Conservation (phyloP, 2,797 vertebrate species). For the Hirundo rustica region DNA sequence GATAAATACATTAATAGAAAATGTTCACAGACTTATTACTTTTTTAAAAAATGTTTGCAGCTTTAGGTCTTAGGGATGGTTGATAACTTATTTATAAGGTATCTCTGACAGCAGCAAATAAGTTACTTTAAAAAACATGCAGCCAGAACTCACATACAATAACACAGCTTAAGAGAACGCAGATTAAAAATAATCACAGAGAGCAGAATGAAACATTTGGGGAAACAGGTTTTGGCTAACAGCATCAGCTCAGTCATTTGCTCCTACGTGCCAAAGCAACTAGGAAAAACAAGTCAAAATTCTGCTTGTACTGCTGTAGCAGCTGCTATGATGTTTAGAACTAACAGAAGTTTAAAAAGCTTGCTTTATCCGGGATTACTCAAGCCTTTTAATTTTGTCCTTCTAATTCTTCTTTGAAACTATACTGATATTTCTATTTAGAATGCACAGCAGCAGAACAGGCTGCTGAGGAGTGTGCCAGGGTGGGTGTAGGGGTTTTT, state of each 20-base stretch:
- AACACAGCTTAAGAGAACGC: constrained; percentile 12
- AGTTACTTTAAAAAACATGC: not conserved
- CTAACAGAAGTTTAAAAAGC: not conserved
- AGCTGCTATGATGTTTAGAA: not conserved
- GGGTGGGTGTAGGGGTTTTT: not conserved
- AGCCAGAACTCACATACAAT: constrained; percentile 23
- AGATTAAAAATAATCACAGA: constrained; percentile 53
- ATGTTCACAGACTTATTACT: constrained; percentile 15
- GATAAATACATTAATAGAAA: constrained; percentile 43
- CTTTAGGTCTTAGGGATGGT: not conserved
- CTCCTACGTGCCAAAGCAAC: constrained; percentile 7
- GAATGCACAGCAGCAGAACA: not conserved
- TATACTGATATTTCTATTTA: not conserved
- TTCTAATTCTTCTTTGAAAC: not conserved
- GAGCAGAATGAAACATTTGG: constrained; percentile 25
- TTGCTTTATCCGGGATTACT: not conserved
- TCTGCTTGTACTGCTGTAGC: not conserved
- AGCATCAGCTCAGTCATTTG: constrained; percentile 23
- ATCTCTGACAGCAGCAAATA: constrained; percentile 27
- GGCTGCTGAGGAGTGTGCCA: not conserved
- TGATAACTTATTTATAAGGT: constrained; percentile 44
- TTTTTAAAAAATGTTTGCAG: not conserved
- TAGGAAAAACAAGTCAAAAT: constrained; percentile 9
- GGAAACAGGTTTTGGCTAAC: constrained; percentile 39
- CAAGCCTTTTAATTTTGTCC: not conserved